Conservation (phyloP, 2,797 vertebrate genomes). For the Sciaenops ocellatus region DNA sequence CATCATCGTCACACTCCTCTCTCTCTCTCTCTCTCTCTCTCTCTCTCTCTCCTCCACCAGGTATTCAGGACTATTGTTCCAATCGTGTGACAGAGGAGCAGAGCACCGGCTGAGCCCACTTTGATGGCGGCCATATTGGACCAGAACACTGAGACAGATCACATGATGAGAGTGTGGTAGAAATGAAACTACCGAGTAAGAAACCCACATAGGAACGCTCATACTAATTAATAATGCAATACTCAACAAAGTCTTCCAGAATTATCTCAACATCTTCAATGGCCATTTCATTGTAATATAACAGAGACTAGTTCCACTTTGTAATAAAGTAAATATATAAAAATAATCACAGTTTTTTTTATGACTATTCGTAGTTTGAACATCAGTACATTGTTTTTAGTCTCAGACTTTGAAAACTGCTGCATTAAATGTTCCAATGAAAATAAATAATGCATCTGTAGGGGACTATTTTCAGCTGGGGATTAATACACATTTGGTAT, state of each 20-base stretch:
- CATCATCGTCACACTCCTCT: neutral
- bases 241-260: neutral
- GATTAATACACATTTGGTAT: no score
- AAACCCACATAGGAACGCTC: neutral
- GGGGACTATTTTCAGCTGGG: no score
- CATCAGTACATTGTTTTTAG: no score
- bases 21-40: no score
- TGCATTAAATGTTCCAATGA: no score
- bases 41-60: slow-evolving; percentile 65
- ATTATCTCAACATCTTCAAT: neutral
- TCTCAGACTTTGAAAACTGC: no score
- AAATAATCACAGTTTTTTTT: neutral
- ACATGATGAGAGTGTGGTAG: neutral
- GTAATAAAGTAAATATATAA: neutral
- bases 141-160: neutral
- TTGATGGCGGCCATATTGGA: neutral
- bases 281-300: neutral
- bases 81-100: slow-evolving; percentile 60
- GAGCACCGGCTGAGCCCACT: slow-evolving; percentile 50
- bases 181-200: neutral
- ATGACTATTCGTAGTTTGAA: neutral
- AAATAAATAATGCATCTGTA: no score
- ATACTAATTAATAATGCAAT: neutral
- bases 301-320: neutral
- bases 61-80: slow-evolving; percentile 81